Evolutionary conservation across 2,797 vertebrate genomes (phyloP).

Genomic region (Cetoscarus ocellatus): DNA sequence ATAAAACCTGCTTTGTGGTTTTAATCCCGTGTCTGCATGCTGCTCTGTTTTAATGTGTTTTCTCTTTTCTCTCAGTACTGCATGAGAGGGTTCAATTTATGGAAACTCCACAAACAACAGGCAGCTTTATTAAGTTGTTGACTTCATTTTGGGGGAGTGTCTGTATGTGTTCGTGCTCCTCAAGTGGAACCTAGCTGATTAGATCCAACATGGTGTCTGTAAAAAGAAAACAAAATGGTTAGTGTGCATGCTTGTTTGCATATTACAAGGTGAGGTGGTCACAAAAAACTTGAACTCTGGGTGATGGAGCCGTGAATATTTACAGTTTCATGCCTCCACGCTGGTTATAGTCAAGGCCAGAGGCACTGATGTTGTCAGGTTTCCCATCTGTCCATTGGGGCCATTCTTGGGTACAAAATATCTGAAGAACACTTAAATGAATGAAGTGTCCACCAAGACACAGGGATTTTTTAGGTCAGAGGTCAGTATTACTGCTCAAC

Average conservation of each 20-base stretch:
- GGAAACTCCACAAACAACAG: conserved; percentile 6
- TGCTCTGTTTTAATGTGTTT: conserved; percentile 2
- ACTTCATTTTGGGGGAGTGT: neutral
- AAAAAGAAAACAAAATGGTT: neutral
- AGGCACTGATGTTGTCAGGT: no score
- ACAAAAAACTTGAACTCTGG: neutral
- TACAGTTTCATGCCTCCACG: no score
- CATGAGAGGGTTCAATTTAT: conserved; percentile 3
- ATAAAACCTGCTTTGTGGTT: neutral
- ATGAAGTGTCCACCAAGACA: no score
- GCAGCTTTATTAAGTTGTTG: neutral
- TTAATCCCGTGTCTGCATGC: neutral
- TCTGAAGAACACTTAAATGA: no score
- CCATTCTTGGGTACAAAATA: no score
- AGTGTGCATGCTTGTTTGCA: neutral
- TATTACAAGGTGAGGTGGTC: neutral
- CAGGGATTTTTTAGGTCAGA: no score
- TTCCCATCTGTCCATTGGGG: no score
- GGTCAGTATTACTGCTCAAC: no score
- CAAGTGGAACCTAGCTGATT: neutral
- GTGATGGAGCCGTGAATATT: no score
- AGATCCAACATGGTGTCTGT: neutral
- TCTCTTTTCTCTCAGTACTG: neutral
- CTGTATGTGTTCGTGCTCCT: neutral
- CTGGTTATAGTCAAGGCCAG: no score